Base-by-base conservation (phyloP, 2,797 vertebrate genomes). In the Epinephelus coioides region DNA sequence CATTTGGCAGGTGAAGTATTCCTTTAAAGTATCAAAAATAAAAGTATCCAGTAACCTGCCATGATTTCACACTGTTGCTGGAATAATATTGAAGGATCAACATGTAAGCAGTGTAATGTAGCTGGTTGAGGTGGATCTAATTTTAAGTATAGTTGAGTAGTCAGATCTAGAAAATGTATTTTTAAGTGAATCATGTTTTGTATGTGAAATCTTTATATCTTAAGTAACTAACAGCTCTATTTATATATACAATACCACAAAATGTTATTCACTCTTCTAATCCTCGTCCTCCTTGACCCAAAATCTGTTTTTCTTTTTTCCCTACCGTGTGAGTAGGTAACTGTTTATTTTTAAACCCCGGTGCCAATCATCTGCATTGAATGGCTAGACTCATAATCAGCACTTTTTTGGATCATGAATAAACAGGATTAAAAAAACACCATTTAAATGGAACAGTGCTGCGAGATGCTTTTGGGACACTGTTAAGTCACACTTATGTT, bases 401-500 rank as follows among this genome's bases (percentile, higher is more conserved):
- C 54, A 21, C 43, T 40, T 44, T 62, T 74, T 79, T 23, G 67
- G 30, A 71, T 77, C 47, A 50, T 1, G 9, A 51, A 69, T 68
- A 62, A 66, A 71, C 49, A 76, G 51, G 47, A 71, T 76, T 59
- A 53, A 57, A 79, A 62, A 72, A 69, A 34, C 5, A 25, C 14
- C 2, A 44, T 60, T 69, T 76, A 62, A 86, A 75, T 73, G 44
- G 64, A 76, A 75, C 30, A 81, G 60, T 30, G 69, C 30, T 79
- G 47, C 40, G 30, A 79, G 54, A 76, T 66, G 23, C 68, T 69
- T 63, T 47, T 34, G 23, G 62, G 78, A 80, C 62, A 27, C 54
- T 56, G 23, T 76, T 69, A 73, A 78, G 46, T 84, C 69, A 61
- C 27, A 17, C 67, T 60, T 64, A 65, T 82, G 68, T 67, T 84